phyloP scores from a whole-genome alignment of 2,888 invertebrate genomes.

The Hemicrepidius hirtus region DNA sequence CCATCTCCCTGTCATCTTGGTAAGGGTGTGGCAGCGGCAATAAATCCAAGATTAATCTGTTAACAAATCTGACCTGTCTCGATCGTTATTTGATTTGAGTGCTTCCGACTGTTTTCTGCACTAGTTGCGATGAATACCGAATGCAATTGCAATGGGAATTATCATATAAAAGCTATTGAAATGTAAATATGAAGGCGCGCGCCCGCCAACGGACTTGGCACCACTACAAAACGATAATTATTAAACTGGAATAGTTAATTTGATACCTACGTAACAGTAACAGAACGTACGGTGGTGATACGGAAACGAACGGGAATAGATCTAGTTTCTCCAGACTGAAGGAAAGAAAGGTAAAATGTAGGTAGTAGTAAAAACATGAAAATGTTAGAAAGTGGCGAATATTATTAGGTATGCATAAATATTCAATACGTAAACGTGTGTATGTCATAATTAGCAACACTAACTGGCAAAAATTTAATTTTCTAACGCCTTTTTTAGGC shows the following conservation, averaged over 20 bases:
- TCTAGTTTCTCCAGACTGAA: slow-evolving; percentile 27
- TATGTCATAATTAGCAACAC: slow-evolving; percentile 29
- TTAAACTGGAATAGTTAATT: slow-evolving; percentile 5
- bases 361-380: slow-evolving; percentile 24
- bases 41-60: slow-evolving; percentile 1
- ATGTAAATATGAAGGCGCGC: slow-evolving; percentile 37
- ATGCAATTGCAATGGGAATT: slow-evolving; percentile 40
- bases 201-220: slow-evolving; percentile 11
- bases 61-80: slow-evolving; percentile 1
- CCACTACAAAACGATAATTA: slow-evolving; percentile 26
- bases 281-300: not conserved
- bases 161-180: slow-evolving; percentile 46
- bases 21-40: not conserved
- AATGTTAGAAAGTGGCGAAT: slow-evolving; percentile 42
- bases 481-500: slow-evolving; percentile 6
- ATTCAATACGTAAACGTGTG: slow-evolving; percentile 22
- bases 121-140: slow-evolving; percentile 40
- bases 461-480: slow-evolving; percentile 8
- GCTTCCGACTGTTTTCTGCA: slow-evolving; percentile 48
- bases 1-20: too few relatives aligned
- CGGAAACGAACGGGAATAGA: slow-evolving; percentile 27
- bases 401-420: slow-evolving; percentile 21
- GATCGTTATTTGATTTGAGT: slow-evolving; percentile 18
- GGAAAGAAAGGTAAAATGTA: slow-evolving; percentile 24
- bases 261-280: not conserved